Percentiles rank a stretch among this genome's conserved stretches.
Conservation (phyloP, 2,797 vertebrate species). For the Sebastes itinus region DNA sequence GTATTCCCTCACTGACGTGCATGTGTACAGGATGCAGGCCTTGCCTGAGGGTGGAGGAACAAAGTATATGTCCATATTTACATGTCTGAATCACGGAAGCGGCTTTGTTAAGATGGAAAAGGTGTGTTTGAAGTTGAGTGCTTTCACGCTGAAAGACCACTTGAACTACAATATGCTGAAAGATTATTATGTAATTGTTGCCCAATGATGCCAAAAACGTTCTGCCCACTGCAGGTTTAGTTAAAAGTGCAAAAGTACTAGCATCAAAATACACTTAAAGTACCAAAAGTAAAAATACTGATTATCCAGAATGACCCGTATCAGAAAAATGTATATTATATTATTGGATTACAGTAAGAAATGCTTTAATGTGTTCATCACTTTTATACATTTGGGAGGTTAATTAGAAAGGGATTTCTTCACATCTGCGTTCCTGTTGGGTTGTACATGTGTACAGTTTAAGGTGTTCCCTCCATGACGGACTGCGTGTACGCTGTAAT, state of each 20-base stretch:
- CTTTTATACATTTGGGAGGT: too few relatives aligned
- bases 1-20: not conserved
- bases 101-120: not conserved
- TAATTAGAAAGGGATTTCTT: not conserved
- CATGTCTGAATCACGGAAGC: not conserved
- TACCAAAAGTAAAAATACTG: too few relatives aligned
- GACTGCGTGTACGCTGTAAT: not conserved
- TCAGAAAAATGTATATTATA: too few relatives aligned
- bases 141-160: not conserved
- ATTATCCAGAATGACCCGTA: too few relatives aligned
- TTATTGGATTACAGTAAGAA: too few relatives aligned
- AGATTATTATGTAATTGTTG: too few relatives aligned
- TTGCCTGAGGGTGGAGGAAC: not conserved
- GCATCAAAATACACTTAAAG: too few relatives aligned
- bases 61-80: not conserved
- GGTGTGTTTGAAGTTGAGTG: not conserved
- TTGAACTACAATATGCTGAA: too few relatives aligned
- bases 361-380: too few relatives aligned
- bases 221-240: too few relatives aligned
- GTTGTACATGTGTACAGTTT: not conserved
- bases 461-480: constrained; percentile 7
- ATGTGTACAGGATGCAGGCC: not conserved
- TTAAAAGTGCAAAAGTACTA: too few relatives aligned
- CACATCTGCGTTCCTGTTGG: not conserved
- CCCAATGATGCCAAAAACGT: too few relatives aligned